A percentile compares a stretch with the other conserved stretches of the same genome.
phyloP scores from a whole-genome alignment of 2,888 invertebrate genomes.

The Agrotis puta region DNA sequence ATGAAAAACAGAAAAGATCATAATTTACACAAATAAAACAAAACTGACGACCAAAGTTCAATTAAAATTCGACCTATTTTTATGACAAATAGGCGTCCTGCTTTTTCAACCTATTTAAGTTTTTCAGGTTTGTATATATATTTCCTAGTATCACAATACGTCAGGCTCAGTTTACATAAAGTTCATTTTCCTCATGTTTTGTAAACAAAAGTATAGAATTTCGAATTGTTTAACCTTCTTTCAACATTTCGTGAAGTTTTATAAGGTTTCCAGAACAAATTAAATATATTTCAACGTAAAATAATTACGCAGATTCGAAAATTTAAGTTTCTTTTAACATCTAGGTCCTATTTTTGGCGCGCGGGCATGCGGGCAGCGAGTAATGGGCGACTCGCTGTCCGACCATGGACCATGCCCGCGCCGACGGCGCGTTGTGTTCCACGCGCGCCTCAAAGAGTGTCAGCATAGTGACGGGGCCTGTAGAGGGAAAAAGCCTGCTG shows the following conservation, averaged over 20 bases:
- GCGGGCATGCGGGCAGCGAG: too few relatives aligned
- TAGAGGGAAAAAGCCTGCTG: too few relatives aligned
- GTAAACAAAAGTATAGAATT: slow-evolving; percentile 28
- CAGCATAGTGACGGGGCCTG: too few relatives aligned
- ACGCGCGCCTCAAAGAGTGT: too few relatives aligned
- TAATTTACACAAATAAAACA: slow-evolving; percentile 59
- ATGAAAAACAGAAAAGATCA: slow-evolving; percentile 55
- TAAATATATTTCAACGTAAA: background rate
- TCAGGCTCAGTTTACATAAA: slow-evolving; percentile 46
- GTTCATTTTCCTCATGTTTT: slow-evolving; percentile 27
- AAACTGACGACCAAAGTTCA: slow-evolving; percentile 54
- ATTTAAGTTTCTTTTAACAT: too few relatives aligned
- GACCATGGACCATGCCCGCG: too few relatives aligned
- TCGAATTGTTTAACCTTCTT: slow-evolving; percentile 32
- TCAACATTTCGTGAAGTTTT: background rate
- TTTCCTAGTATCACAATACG: slow-evolving; percentile 33
- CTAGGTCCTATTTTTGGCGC: too few relatives aligned
- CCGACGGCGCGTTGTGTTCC: too few relatives aligned
- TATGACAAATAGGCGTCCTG: slow-evolving; percentile 30
- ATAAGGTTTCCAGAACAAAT: background rate
- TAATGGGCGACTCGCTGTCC: too few relatives aligned
- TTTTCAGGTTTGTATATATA: slow-evolving; percentile 15
- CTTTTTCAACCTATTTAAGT: slow-evolving; percentile 40
- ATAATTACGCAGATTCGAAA: too few relatives aligned
- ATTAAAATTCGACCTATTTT: slow-evolving; percentile 50